Evolutionary conservation across 2,113 vertebrate species (phyloP).

Genomic region (Epinephelus cyanopodus): DNA sequence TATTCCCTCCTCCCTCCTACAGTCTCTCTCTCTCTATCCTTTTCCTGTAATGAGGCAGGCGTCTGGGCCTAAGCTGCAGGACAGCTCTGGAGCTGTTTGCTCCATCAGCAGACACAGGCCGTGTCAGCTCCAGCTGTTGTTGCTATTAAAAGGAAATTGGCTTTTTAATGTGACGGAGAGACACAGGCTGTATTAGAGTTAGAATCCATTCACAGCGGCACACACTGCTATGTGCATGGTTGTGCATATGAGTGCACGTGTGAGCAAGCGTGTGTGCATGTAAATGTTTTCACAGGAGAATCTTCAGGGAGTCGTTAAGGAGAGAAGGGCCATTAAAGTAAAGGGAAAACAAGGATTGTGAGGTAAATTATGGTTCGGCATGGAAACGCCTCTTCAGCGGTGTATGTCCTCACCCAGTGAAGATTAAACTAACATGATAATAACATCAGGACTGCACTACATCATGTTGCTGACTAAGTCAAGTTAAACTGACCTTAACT

Average conservation of each 20-base stretch:
- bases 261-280: constrained; percentile 14
- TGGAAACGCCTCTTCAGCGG: constrained; percentile 39
- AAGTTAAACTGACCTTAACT: constrained; percentile 18
- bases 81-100: constrained; percentile 67
- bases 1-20: not conserved
- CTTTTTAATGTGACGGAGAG: constrained; percentile 75
- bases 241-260: not conserved
- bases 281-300: constrained; percentile 51
- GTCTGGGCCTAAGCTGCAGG: constrained; percentile 65
- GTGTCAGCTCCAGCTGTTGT: constrained; percentile 82
- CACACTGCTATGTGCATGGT: not conserved
- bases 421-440: constrained; percentile 48
- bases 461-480: constrained; percentile 24
- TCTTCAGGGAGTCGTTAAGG: constrained; percentile 61
- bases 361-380: constrained; percentile 37
- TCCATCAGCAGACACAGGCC: constrained; percentile 73
- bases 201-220: constrained; percentile 41
- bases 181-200: constrained; percentile 56
- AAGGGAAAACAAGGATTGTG: constrained; percentile 58
- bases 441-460: constrained; percentile 17
- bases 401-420: constrained; percentile 24
- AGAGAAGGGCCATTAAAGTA: constrained; percentile 63
- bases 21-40: constrained; percentile 12
- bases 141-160: constrained; percentile 83
- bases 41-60: constrained; percentile 68